Conservation (phyloP, 2,888 invertebrate species). For the Plusia festucae region DNA sequence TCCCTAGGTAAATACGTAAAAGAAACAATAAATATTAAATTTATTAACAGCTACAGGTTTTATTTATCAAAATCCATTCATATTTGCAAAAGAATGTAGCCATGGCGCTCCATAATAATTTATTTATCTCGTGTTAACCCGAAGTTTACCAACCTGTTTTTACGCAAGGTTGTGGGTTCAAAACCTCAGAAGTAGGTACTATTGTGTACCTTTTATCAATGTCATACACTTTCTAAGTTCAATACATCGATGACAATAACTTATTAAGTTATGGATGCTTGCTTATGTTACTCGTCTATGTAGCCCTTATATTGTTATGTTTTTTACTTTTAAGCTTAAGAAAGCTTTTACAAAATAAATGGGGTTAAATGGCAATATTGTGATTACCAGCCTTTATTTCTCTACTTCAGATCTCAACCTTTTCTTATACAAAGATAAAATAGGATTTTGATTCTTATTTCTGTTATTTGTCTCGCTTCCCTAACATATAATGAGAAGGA, state of each 20-base stretch:
- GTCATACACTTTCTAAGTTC: constrained; percentile 6
- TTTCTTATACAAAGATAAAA: no score
- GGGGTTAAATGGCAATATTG: no score
- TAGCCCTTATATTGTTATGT: no score
- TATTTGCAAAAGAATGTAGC: background rate
- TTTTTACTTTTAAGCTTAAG: no score
- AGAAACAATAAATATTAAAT: background rate
- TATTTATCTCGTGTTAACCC: background rate
- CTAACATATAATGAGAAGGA: no score
- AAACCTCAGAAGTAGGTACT: background rate
- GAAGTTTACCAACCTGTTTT: background rate
- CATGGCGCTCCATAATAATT: background rate
- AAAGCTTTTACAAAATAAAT: no score
- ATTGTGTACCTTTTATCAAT: background rate
- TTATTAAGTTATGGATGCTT: no score
- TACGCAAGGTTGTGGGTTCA: constrained; percentile 3
- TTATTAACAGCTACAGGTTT: background rate
- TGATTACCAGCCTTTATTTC: no score
- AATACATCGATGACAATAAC: background rate
- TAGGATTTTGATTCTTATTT: no score
- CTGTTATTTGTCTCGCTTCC: no score
- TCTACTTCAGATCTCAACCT: no score
- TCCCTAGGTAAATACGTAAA: background rate
- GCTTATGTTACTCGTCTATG: no score
- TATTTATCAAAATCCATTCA: background rate